Evolutionary conservation across 2,113 vertebrate species (phyloP), one percentile per base, ranked within the genome.

Genomic region (Bombycilla garrulus): DNA sequence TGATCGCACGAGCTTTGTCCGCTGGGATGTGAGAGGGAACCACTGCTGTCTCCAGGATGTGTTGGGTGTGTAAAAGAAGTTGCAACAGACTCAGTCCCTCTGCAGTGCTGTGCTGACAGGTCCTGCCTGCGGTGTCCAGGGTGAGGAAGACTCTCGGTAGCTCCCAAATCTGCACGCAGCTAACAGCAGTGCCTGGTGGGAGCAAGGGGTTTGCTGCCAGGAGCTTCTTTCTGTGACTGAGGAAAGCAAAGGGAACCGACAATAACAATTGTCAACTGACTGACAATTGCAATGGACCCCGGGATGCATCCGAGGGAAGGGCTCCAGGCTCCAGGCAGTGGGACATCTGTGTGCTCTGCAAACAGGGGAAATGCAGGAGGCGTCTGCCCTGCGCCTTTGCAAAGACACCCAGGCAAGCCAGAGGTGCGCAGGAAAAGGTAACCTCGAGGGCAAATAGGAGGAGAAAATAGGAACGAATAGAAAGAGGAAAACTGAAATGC

Each of bases 401-500:
- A 54, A 28, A 81, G 20, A 33, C 0, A 0, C 73, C 0, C 31
- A 53, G 81, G n/a, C 33, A 47, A 58, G 12, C 1, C 36, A n/a
- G 62, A 61, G 45, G 12, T 48, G 21, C 40, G 42, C 66, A 74
- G 80, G 54, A 44, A 42, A 44, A 67, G 20, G 12, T 18, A 47
- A 69, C 56, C 60, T 79, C 29, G 61, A 71, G 35, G 14, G 70
- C 50, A 36, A 54, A 38, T 5, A 67, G 31, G 29, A 38, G 29
- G 33, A 38, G 36, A 44, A 35, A 54, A 67, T 1, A 38, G 38
- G 38, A 38, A 38, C 9, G 42, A 42, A 10, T 16, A 47, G 51
- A 31, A 33, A 22, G 19, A 40, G 57, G 38, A 51, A 57, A 93
- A 33, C 8, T 82, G 53, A 83, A 65, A 53, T 31, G 47, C 31